Conservation (phyloP, 1,140 invertebrate species). For the Drosophila ananassae region DNA sequence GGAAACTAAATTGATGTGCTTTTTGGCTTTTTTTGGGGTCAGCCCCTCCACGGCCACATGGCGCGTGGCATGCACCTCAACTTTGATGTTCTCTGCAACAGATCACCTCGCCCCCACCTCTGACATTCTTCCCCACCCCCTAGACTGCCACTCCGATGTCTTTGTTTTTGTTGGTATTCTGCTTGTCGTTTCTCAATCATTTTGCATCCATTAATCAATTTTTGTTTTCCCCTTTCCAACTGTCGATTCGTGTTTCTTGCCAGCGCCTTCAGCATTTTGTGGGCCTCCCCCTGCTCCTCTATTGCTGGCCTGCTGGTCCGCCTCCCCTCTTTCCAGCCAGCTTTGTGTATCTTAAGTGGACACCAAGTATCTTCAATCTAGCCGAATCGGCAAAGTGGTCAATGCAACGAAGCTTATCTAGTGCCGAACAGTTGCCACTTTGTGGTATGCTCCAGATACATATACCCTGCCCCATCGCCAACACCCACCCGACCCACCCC, state of each 20-base stretch:
- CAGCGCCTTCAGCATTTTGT: conserved; percentile 14
- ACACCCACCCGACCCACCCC: not conserved
- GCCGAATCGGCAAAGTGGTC: conserved; percentile 51
- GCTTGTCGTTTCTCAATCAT: conserved; percentile 73
- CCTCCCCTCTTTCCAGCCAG: conserved; percentile 50
- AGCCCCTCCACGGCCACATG: conserved; percentile 64
- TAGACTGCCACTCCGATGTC: not conserved
- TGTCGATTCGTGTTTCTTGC: conserved; percentile 10
- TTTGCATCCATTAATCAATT: conserved; percentile 82
- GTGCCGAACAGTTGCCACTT: conserved; percentile 70
- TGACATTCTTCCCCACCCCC: not conserved
- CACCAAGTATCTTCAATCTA: conserved; percentile 56
- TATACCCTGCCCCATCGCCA: no score
- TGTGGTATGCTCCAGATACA: conserved; percentile 18
- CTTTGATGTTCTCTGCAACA: conserved; percentile 64
- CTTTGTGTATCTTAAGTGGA: conserved; percentile 74
- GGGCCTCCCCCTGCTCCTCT: conserved; percentile 2
- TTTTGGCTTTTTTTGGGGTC: conserved; percentile 63
- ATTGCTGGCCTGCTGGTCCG: not conserved
- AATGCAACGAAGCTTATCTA: conserved; percentile 67
- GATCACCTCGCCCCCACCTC: conserved; percentile 1
- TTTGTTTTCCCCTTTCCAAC: conserved; percentile 28
- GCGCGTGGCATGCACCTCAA: conserved; percentile 60
- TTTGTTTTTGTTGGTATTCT: conserved; percentile 44
- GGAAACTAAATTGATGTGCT: conserved; percentile 57